Base-by-base conservation (phyloP, 2,888 invertebrate genomes). In the Cryptocheilus praepositus region DNA sequence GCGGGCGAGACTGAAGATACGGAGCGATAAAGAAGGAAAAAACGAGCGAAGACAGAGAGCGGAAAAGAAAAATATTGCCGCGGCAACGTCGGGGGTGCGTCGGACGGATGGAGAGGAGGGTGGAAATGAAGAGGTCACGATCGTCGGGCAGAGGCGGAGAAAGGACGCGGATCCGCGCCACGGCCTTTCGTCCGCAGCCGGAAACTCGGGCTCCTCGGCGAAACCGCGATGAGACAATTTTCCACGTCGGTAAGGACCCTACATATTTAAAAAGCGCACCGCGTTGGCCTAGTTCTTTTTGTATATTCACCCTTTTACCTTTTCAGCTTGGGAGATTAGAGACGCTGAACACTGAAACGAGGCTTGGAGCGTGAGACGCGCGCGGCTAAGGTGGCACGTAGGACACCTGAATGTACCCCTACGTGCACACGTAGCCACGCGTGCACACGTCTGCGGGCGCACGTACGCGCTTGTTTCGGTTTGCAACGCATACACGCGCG, bases 231-330 rank as follows among this genome's bases (percentile, higher is more conserved):
- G 63, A 63, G 61, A 66, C 61, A 64, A 67, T 65, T 67, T 71
- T 49, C 21, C 54, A 4, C 56, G 63, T 58, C 63, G 22, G 16
- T 58, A 54, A 21, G 55, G 25, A n/a, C 49, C 13, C 22, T 68
- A 53, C 56, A 57, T 58, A 63, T 65, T 65, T 64, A 25, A 71
- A 56, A 66, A 21, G 43, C 25, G 36, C 62, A 22, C 49, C 61
- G 51, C 45, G 65, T 15, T 75, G 73, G 62, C 77, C 77, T 25
- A 73, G 60, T 71, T 78, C 65, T 61, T 67, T 73, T 76, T 71
- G 13, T 64, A 11, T 61, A 58, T 68, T 54, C 61, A 19, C 25
- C 44, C 59, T 52, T 72, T 75, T 52, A 22, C 64, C 60, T 56
- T 68, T 57, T 49, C 54, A 59, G 52, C 69, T 44, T 55, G 63